Evolutionary conservation across 2,113 vertebrate species (phyloP).

Genomic region (Pontoporia blainvillei): DNA sequence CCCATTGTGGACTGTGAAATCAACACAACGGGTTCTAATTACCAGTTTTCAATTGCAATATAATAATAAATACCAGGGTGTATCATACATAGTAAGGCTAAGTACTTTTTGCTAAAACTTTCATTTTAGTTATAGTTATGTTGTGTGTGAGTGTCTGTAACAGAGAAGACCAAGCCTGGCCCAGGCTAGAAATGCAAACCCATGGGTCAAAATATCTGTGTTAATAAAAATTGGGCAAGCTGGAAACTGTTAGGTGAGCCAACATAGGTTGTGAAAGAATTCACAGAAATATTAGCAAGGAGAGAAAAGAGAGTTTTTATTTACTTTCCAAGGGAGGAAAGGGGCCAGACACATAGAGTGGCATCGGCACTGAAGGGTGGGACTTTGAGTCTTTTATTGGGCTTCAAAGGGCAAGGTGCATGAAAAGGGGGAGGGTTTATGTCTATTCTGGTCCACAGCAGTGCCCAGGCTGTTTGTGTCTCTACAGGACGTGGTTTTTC

Average conservation of each 20-base stretch:
- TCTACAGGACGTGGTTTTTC: no score
- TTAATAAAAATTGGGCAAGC: neutral
- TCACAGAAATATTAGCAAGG: no score
- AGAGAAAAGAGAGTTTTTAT: no score
- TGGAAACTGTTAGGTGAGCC: neutral
- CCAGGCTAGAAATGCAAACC: neutral
- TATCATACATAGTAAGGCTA: neutral
- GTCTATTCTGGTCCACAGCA: no score
- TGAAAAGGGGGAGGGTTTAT: no score
- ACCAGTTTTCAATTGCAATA: neutral
- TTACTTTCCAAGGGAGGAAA: no score
- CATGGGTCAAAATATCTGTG: neutral
- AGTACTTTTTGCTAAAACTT: neutral
- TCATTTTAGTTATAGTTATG: neutral
- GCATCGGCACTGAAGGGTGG: no score
- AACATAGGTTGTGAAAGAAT: no score
- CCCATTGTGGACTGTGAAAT: neutral
- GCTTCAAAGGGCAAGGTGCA: no score
- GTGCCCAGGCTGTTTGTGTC: no score
- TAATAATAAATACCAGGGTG: neutral
- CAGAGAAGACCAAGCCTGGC: neutral
- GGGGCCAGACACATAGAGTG: no score
- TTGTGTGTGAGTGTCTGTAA: neutral
- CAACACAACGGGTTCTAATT: neutral
- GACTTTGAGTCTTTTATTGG: no score